Conservation (phyloP, 2,113 vertebrate species). For the Hippolais icterina region DNA sequence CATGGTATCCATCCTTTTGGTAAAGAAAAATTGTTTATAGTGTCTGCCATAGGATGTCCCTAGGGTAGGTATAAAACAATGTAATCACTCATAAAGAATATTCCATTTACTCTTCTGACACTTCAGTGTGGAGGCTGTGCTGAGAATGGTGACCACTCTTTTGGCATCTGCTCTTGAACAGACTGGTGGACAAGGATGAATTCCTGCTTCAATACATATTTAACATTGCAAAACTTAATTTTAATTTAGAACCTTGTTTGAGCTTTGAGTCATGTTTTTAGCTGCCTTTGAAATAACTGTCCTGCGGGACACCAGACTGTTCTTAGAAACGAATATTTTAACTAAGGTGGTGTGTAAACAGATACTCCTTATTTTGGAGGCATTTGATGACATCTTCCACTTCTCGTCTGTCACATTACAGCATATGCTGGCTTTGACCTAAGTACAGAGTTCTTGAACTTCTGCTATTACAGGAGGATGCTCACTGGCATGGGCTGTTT, state of each 20-base stretch:
- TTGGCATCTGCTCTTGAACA: neutral
- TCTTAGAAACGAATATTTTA: neutral
- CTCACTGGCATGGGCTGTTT: neutral
- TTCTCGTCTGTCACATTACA: neutral
- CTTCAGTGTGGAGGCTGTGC: neutral
- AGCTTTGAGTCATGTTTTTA: neutral
- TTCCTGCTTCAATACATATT: neutral
- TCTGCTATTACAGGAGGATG: neutral
- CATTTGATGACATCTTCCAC: slow-evolving; percentile 14
- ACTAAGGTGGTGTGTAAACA: slow-evolving; percentile 7
- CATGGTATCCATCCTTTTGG: neutral
- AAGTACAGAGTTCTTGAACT: neutral
- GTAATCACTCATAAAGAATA: neutral
- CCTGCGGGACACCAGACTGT: neutral
- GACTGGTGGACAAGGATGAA: neutral
- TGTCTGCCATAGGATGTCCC: neutral
- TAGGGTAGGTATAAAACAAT: neutral
- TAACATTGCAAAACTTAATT: neutral
- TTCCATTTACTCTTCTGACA: neutral
- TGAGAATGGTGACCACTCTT: neutral
- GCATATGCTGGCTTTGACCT: neutral
- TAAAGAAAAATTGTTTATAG: neutral
- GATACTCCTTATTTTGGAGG: slow-evolving; percentile 1
- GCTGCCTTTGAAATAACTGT: neutral
- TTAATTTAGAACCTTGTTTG: neutral